Conservation (phyloP, 2,888 invertebrate species). For the Hydriomena furcata region DNA sequence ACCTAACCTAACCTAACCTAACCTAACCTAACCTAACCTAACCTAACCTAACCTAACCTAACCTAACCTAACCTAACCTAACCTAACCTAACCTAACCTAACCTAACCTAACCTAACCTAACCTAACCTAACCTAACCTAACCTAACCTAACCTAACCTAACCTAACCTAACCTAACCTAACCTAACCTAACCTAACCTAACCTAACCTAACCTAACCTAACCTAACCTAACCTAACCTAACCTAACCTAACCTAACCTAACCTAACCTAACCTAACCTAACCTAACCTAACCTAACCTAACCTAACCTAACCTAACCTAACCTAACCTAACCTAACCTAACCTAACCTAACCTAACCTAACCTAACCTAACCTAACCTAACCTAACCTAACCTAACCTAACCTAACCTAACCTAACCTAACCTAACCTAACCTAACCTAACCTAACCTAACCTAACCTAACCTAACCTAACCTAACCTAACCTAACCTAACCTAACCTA, state of each 20-base stretch:
- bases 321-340: constrained; percentile 25
- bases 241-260: constrained; percentile 24
- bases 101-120: constrained; percentile 22
- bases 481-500: constrained; percentile 27
- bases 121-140: constrained; percentile 28
- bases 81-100: constrained; percentile 23
- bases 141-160: constrained; percentile 32
- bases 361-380: constrained; percentile 24
- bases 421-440: constrained; percentile 18
- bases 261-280: constrained; percentile 21
- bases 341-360: constrained; percentile 23
- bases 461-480: constrained; percentile 25
- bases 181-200: constrained; percentile 26
- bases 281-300: constrained; percentile 21
- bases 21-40: constrained; percentile 2
- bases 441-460: constrained; percentile 22
- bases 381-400: constrained; percentile 16
- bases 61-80: constrained; percentile 27
- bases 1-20: constrained; percentile 20
- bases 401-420: constrained; percentile 12
- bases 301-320: constrained; percentile 24
- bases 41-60: constrained; percentile 8
- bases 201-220: constrained; percentile 26
- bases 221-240: constrained; percentile 24
- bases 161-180: constrained; percentile 27